These are phyloP conservation scores for Chelmon rostratus DNA, from an alignment of 2,797 vertebrate genomes.

Conservation along the genomic window DNA sequence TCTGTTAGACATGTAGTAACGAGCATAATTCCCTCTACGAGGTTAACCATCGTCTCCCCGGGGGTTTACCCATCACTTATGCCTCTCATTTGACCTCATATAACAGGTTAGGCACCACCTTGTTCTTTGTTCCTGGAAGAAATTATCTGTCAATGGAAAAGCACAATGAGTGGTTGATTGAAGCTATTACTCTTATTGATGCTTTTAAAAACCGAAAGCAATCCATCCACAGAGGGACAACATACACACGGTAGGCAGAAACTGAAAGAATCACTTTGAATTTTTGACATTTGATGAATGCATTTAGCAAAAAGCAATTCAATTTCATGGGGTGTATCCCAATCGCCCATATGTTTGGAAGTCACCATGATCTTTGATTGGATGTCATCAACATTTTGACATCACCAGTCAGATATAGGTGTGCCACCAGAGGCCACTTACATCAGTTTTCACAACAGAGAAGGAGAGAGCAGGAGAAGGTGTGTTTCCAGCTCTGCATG, in stretches of 20 bases:
- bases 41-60: constrained; percentile 14
- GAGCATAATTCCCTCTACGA: constrained; percentile 23
- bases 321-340: not conserved
- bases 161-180: not conserved
- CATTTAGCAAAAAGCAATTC: not conserved
- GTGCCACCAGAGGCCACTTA: not conserved
- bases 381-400: not conserved
- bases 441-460: not conserved
- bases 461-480: not conserved
- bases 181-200: not conserved
- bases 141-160: not conserved
- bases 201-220: constrained; percentile 2
- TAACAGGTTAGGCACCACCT: not conserved
- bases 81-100: constrained; percentile 29
- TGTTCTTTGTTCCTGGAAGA: constrained; percentile 12
- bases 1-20: constrained; percentile 25
- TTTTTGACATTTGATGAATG: not conserved
- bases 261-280: not conserved
- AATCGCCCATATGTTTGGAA: not conserved
- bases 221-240: not conserved
- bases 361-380: not conserved
- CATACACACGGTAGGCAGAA: not conserved
- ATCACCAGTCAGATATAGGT: not conserved
- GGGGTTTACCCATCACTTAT: constrained; percentile 38
- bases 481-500: constrained; percentile 20